Percentiles rank a stretch among this genome's conserved stretches.
phyloP scores from a whole-genome alignment of 1,140 invertebrate species.

The Lucilia sericata region DNA sequence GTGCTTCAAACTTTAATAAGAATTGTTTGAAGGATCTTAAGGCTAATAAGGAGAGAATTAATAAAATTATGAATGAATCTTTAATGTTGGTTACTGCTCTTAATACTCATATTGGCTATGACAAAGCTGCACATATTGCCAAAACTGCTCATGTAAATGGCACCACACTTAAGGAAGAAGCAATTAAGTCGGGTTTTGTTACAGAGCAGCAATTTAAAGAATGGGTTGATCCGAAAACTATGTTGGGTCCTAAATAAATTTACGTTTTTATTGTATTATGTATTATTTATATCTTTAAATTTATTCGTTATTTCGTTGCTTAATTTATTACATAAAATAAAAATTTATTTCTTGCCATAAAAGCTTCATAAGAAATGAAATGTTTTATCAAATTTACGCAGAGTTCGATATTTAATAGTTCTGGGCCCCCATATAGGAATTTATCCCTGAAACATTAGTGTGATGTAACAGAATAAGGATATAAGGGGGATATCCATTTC shows the following conservation, averaged over 20 bases:
- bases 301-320: too few species aligned
- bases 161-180: constrained; percentile 90
- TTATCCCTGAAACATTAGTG: too few species aligned
- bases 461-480: too few species aligned
- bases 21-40: constrained; percentile 95
- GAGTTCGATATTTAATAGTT: too few species aligned
- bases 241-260: constrained; percentile 92
- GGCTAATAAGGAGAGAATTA: constrained; percentile 86
- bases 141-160: constrained; percentile 98
- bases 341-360: too few species aligned
- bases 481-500: too few species aligned
- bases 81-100: constrained; percentile 99
- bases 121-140: constrained; percentile 97
- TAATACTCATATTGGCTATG: constrained; percentile 99
- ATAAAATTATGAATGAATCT: constrained; percentile 91
- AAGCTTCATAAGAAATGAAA: too few species aligned
- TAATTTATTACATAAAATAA: too few species aligned
- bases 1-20: constrained; percentile 86
- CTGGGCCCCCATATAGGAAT: too few species aligned
- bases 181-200: constrained; percentile 85
- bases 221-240: constrained; percentile 94
- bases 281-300: too few species aligned
- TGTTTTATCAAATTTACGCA: too few species aligned
- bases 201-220: constrained; percentile 93
- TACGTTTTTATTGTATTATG: constrained; percentile 32